Evolutionary conservation across 2,113 vertebrate species (phyloP).

Genomic region (Cynopterus brachyotis): DNA sequence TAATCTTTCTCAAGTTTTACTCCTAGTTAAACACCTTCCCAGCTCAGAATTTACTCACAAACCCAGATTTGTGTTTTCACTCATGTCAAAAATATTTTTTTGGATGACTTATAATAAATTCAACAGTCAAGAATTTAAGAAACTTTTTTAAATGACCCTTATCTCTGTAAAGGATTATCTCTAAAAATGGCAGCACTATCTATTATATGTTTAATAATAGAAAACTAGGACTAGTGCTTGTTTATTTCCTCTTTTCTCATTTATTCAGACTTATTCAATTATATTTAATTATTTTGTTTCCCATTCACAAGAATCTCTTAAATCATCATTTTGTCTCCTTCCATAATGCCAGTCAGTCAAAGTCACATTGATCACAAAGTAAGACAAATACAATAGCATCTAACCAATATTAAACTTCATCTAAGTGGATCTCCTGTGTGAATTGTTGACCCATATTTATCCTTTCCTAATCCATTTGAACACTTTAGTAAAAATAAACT

Average conservation of each 20-base stretch:
- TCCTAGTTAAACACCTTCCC: neutral
- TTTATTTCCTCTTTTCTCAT: neutral
- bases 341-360: neutral
- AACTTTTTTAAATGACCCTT: neutral
- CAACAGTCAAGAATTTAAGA: neutral
- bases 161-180: neutral
- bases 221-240: neutral
- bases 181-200: neutral
- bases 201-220: neutral
- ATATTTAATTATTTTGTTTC: neutral
- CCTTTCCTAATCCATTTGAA: neutral
- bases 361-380: neutral
- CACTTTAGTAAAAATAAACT: neutral
- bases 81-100: neutral
- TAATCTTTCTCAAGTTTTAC: neutral
- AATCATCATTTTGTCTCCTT: neutral
- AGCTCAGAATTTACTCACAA: neutral
- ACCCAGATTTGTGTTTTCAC: neutral
- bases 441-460: accelerated
- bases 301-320: neutral
- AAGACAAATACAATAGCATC: neutral
- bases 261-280: neutral
- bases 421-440: neutral
- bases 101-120: neutral
- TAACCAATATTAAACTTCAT: neutral